These are phyloP conservation scores for Callimico goeldii DNA, from an alignment of 2,797 vertebrate genomes.

Conservation along the genomic window DNA sequence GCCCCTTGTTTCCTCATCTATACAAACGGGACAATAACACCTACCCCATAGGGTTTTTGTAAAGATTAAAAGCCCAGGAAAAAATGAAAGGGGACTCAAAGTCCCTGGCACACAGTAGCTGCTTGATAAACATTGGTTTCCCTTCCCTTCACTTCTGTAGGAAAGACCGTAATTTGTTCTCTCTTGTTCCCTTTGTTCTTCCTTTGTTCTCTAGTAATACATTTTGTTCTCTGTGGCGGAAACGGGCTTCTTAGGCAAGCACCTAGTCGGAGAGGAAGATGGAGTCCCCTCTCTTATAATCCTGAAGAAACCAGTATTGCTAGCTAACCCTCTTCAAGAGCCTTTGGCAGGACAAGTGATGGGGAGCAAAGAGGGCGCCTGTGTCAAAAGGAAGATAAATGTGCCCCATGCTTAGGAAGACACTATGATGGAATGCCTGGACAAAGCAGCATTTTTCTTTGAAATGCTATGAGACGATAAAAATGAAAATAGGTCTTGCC, in stretches of 20 bases:
- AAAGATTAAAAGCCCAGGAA: not conserved
- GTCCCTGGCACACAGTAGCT: not conserved
- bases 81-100: not conserved
- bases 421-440: slow-evolving; percentile 63
- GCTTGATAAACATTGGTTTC: not conserved
- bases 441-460: slow-evolving; percentile 65
- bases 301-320: not conserved
- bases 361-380: slow-evolving; percentile 16
- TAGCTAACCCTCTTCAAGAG: slow-evolving; percentile 51
- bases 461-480: slow-evolving; percentile 56
- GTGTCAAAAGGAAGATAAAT: slow-evolving; percentile 68
- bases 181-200: not conserved
- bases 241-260: slow-evolving; percentile 17
- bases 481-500: slow-evolving; percentile 67
- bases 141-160: not conserved
- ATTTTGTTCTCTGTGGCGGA: slow-evolving; percentile 47
- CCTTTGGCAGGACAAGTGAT: slow-evolving; percentile 43
- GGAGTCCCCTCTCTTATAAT: not conserved
- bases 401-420: slow-evolving; percentile 29
- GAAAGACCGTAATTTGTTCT: not conserved
- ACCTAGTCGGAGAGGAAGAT: not conserved
- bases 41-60: not conserved
- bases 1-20: not conserved
- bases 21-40: not conserved
- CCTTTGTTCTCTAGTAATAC: not conserved